Base-by-base conservation (phyloP, 2,888 invertebrate species). In the Poecilobothrus nobilitatus region DNA sequence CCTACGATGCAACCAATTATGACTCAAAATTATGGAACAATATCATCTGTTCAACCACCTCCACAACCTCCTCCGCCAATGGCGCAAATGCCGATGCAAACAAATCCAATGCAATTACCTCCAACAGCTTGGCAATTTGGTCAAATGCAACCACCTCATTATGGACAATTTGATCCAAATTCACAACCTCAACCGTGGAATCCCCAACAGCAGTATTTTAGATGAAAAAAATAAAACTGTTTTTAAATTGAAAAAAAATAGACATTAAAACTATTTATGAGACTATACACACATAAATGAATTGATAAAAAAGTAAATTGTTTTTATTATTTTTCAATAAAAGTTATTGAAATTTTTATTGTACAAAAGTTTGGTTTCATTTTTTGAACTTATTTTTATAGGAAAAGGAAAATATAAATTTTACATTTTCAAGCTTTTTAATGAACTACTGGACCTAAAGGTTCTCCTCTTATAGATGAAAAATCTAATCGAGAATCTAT, bases 401-500 rank as follows among this genome's bases (percentile, higher is more conserved):
- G 4, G 2, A 37, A 37, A 37, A 27, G 27, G 37, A 37, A 37
- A 53, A 53, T 6, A 53, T 18, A 53, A 53, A n/a, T 53, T 41
- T 41, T 15, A 8, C 1, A 41, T 41, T 41, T 41, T 8, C 15
- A 41, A 6, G 15, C 15, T 41, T 41, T 41, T 41, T 79, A 93
- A 83, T 92, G 92, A 72, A 88, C 88, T 74, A 94, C 91, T 68
- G 92, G 87, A 76, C 90, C 91, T 72, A 94, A 81, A 0, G 93
- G 92, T 81, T 94, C 93, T 67, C 93, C 93, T 80, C 91, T 88
- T 74, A 94, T 91, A 74, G 88, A 89, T 34, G 88, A 86, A 74
- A 93, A 85, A 79, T 93, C 92, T 75, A 93, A 80, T 78, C 92
- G 85, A 71, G 92, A 89, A 78, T 94, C 93, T 74, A 92, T 85